Percentiles rank a stretch among this genome's conserved stretches.
Conservation (phyloP, 2,113 vertebrate species). For the Rhinopomastus cyanomelas region DNA sequence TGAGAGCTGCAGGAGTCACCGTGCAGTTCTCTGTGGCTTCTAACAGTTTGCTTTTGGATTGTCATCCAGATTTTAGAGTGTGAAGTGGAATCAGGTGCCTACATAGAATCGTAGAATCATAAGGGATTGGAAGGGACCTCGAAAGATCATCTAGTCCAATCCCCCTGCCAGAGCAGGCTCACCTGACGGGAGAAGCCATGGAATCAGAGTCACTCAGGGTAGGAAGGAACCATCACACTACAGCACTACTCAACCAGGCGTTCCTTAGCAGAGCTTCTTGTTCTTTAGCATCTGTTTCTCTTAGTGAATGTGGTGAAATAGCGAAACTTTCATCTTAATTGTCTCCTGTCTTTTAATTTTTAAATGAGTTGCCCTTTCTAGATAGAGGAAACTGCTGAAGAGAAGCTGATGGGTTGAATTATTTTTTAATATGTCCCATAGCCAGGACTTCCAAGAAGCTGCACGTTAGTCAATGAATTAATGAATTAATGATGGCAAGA, state of each 20-base stretch:
- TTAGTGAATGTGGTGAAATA: too few species aligned
- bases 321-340: background rate
- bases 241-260: background rate
- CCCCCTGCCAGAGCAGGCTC: too few species aligned
- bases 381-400: background rate
- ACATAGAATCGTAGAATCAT: too few species aligned
- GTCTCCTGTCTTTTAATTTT: background rate
- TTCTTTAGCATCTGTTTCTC: background rate
- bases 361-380: background rate
- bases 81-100: too few species aligned
- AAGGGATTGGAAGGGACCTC: too few species aligned
- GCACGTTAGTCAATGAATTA: background rate
- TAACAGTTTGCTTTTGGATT: background rate
- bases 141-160: too few species aligned
- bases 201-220: too few species aligned
- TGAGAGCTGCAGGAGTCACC: background rate
- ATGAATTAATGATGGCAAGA: background rate
- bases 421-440: background rate
- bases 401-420: background rate
- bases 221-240: too few species aligned
- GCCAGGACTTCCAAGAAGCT: background rate
- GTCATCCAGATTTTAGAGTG: background rate
- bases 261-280: background rate
- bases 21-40: accelerated
- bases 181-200: too few species aligned